These are phyloP conservation scores for Dromococcyx pavoninus DNA, from an alignment of 2,797 vertebrate species.

Conservation along the genomic window DNA sequence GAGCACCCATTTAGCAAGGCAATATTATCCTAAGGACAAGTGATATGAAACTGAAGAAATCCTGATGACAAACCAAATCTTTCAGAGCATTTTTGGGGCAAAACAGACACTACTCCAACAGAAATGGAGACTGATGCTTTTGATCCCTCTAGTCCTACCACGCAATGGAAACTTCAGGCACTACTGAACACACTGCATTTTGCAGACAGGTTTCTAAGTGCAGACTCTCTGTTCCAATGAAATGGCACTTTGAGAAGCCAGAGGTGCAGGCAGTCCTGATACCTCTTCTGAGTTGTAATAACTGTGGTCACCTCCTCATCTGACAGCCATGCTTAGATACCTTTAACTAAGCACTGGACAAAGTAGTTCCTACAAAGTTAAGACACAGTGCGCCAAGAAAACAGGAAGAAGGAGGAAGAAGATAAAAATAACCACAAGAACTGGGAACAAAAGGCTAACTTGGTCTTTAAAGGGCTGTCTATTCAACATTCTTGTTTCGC, in stretches of 20 bases:
- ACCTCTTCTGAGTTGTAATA: neutral
- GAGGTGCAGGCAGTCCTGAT: neutral
- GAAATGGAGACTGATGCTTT: neutral
- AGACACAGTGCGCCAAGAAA: neutral
- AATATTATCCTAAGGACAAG: neutral
- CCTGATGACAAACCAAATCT: neutral
- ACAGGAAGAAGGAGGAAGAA: neutral
- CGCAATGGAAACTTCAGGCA: neutral
- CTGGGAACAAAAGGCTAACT: neutral
- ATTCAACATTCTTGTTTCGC: neutral
- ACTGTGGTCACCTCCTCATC: neutral
- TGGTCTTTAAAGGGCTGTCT: neutral
- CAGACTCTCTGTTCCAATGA: neutral
- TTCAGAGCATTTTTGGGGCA: neutral
- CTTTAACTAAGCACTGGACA: neutral
- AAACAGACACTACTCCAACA: neutral
- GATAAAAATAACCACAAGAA: neutral
- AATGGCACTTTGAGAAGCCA: neutral
- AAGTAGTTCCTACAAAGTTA: neutral
- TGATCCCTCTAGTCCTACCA: neutral
- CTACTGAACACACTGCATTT: neutral
- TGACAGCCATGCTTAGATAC: neutral
- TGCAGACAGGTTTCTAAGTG: neutral
- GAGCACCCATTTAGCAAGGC: neutral
- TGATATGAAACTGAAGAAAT: neutral